phyloP scores from a whole-genome alignment of 2,113 vertebrate genomes.

The Phycodurus eques region DNA sequence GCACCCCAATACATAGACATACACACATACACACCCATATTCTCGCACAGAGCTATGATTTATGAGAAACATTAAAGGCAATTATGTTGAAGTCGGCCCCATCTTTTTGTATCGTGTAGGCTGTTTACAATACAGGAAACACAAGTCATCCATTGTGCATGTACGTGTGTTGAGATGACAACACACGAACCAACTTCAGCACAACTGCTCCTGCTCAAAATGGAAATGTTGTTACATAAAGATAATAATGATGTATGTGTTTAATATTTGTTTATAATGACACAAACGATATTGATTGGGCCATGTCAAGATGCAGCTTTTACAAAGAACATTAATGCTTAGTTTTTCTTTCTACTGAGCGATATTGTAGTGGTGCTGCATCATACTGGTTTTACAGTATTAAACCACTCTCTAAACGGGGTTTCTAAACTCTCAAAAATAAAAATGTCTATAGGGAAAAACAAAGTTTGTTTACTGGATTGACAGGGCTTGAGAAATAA shows the following conservation, averaged over 20 bases:
- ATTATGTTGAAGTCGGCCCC: conserved; percentile 62
- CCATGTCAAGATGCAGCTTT: background rate
- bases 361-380: too few species aligned
- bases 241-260: background rate
- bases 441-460: too few species aligned
- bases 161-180: conserved; percentile 17
- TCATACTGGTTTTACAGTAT: too few species aligned
- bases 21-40: background rate
- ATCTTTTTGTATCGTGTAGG: conserved; percentile 48
- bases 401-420: too few species aligned
- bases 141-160: conserved; percentile 43
- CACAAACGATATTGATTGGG: background rate
- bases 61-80: conserved; percentile 74
- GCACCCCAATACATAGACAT: background rate
- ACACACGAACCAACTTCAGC: conserved; percentile 12
- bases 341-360: too few species aligned
- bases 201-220: conserved; percentile 18
- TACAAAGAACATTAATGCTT: conserved; percentile 12
- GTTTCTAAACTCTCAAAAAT: too few species aligned
- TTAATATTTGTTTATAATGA: background rate
- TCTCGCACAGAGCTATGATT: conserved; percentile 50
- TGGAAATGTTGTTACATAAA: background rate
- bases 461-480: too few species aligned
- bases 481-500: too few species aligned
- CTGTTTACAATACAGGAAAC: conserved; percentile 66